Percentiles rank a stretch among this genome's conserved stretches.
phyloP scores from a whole-genome alignment of 2,888 invertebrate genomes.

The Rotaria socialis region DNA sequence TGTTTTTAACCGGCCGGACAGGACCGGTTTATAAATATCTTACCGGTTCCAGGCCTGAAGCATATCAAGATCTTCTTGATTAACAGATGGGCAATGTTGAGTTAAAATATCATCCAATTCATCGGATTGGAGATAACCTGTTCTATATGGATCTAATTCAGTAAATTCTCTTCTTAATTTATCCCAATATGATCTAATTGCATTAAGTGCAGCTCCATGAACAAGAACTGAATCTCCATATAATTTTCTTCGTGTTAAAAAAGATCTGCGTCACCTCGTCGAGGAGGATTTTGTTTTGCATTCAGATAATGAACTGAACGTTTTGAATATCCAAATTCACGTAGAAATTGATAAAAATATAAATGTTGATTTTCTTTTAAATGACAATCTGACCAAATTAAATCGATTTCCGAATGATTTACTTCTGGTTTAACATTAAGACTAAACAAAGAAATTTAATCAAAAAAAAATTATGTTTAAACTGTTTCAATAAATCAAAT shows the following conservation, averaged over 20 bases:
- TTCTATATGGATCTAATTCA: conserved; percentile 57
- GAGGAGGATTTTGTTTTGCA: conserved; percentile 56
- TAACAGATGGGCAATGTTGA: conserved; percentile 57
- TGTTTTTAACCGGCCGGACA: too few relatives aligned
- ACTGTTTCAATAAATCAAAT: conserved; percentile 37
- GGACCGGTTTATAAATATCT: too few relatives aligned
- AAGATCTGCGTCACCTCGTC: conserved; percentile 57
- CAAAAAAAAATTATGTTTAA: too few relatives aligned
- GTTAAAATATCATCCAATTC: conserved; percentile 57
- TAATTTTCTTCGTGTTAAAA: conserved; percentile 56
- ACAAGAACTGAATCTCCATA: conserved; percentile 58
- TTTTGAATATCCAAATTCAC: conserved; percentile 58
- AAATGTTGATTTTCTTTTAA: conserved; percentile 56
- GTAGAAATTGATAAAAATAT: conserved; percentile 56
- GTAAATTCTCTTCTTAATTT: conserved; percentile 56
- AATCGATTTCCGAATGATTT: conserved; percentile 56
- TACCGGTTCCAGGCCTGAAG: too few relatives aligned
- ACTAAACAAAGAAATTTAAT: conserved; percentile 47
- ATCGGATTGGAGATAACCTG: conserved; percentile 54
- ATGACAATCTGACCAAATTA: conserved; percentile 58
- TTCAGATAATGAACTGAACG: conserved; percentile 57
- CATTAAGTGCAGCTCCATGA: conserved; percentile 50
- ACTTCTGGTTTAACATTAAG: conserved; percentile 53
- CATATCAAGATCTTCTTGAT: conserved; percentile 53
- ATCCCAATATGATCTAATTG: conserved; percentile 46